Evolutionary conservation across 2,113 vertebrate genomes (phyloP), one percentile per base, ranked within the genome.

Genomic region (Rhynchomys soricoides): DNA sequence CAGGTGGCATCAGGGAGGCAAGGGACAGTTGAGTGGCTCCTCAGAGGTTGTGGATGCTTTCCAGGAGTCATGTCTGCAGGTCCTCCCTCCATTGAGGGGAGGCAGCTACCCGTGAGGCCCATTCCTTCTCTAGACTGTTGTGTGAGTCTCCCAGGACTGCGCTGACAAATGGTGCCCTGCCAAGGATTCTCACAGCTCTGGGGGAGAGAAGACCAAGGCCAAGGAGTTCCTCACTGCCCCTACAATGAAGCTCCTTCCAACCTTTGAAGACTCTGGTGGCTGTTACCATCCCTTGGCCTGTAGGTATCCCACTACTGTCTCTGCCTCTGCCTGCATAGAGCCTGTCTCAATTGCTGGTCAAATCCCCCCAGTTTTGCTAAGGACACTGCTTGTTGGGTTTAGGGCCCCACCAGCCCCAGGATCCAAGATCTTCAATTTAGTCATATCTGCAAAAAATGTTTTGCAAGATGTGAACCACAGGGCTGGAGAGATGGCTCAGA

Each of bases 1-100:
- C 4, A 0, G 15, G 21, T 55, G 12, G n/a, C 13, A 6, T 16
- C 70, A 1, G 1, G 59, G 45, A 15, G 1, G n/a, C 19, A 12
- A 55, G 79, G 45, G 90, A 40, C 21, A 40, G 31, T 13, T 19
- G 26, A 26, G 5, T 13, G 11, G 8, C 9, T 15, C 4, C n/a
- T 37, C 21, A 57, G 29, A 88, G 22, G 50, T 4, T 26, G 0
- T 29, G 21, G 34, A 16, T n/a, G 7, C 70, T 45, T 40, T 37
- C 43, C 2, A 4, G 59, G 16, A 40, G 55, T 4, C 3, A 4
- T 4, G 5, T 40, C 77, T 55, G 37, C 29, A 45, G 57, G n/a
- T 6, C 26, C 34, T 48, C 19, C 43, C 70, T 43, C 1, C 19
- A 1, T 8, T 6, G 29, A 40, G 40, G 40, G 17, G 10, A 10